phyloP scores from a whole-genome alignment of 2,113 vertebrate genomes.

The Tichodroma muraria region DNA sequence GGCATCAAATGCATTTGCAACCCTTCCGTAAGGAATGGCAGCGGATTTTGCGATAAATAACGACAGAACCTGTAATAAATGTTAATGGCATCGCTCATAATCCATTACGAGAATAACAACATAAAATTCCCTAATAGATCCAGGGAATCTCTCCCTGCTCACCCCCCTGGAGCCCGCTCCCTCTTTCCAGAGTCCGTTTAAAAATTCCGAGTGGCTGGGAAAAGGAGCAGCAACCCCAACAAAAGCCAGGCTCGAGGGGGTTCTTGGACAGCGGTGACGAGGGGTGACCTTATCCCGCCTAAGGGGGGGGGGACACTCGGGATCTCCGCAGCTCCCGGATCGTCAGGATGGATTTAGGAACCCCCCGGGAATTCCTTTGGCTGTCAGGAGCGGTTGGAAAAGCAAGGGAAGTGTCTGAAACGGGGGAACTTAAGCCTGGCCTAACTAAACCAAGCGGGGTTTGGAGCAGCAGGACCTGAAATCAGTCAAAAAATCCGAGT shows the following conservation, averaged over 20 bases:
- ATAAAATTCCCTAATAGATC: no score
- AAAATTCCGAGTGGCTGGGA: not conserved
- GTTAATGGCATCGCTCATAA: no score
- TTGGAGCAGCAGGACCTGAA: not conserved
- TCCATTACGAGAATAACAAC: no score
- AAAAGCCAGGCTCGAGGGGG: fast-evolving
- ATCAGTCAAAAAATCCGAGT: fast-evolving
- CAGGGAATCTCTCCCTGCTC: not conserved
- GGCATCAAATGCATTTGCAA: fast-evolving
- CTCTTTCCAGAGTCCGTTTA: not conserved
- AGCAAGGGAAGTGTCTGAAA: not conserved
- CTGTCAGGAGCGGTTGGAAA: not conserved
- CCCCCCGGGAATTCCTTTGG: not conserved
- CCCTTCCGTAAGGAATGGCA: not conserved
- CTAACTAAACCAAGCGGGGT: fast-evolving
- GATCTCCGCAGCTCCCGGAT: not conserved
- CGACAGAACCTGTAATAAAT: no score
- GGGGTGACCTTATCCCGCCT: not conserved
- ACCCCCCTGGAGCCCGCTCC: no score
- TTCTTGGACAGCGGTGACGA: fast-evolving
- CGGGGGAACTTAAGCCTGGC: fast-evolving
- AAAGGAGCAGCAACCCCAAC: fast-evolving
- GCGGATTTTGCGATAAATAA: no score
- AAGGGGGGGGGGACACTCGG: not conserved
- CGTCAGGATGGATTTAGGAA: not conserved